Percentiles rank a stretch among this genome's conserved stretches.
Evolutionary conservation across 2,888 invertebrate genomes (phyloP).

Genomic region (Cepaea hortensis): DNA sequence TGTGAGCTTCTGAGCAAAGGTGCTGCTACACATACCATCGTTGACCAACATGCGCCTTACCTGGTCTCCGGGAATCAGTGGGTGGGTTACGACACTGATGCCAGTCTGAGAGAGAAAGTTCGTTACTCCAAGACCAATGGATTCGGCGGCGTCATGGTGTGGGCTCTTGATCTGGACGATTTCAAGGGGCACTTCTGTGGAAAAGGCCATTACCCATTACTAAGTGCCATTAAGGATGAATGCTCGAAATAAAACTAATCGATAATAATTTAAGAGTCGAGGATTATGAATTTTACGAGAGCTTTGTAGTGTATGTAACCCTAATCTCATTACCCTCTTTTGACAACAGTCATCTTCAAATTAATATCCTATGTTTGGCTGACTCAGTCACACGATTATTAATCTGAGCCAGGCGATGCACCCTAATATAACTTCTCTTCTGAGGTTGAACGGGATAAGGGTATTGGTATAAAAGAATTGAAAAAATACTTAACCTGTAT

Average conservation of each 20-base stretch:
- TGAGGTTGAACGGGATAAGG: too few relatives aligned
- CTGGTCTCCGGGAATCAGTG: constrained; percentile 52
- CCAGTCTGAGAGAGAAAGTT: constrained; percentile 65
- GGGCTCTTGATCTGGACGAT: constrained; percentile 25
- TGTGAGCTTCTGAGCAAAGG: background rate
- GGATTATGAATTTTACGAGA: background rate
- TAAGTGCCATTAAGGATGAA: constrained; percentile 42
- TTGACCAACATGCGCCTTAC: constrained; percentile 81
- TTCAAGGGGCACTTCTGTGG: constrained; percentile 43
- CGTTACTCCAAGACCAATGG: constrained; percentile 57
- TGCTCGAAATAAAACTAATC: constrained; percentile 19
- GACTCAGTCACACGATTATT: too few relatives aligned
- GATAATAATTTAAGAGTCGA: too few relatives aligned
- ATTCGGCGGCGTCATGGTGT: constrained; percentile 54
- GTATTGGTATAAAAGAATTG: too few relatives aligned
- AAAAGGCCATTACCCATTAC: constrained; percentile 33
- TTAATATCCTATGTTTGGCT: too few relatives aligned
- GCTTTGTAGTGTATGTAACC: too few relatives aligned
- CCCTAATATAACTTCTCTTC: too few relatives aligned
- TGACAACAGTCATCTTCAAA: too few relatives aligned
- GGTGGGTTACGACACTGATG: constrained; percentile 68
- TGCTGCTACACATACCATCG: constrained; percentile 71
- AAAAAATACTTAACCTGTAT: too few relatives aligned
- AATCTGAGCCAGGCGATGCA: too few relatives aligned
- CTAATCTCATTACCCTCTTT: too few relatives aligned